Base-by-base conservation (phyloP, 2,797 vertebrate genomes). In the Xiphorhynchus erythropygius region DNA sequence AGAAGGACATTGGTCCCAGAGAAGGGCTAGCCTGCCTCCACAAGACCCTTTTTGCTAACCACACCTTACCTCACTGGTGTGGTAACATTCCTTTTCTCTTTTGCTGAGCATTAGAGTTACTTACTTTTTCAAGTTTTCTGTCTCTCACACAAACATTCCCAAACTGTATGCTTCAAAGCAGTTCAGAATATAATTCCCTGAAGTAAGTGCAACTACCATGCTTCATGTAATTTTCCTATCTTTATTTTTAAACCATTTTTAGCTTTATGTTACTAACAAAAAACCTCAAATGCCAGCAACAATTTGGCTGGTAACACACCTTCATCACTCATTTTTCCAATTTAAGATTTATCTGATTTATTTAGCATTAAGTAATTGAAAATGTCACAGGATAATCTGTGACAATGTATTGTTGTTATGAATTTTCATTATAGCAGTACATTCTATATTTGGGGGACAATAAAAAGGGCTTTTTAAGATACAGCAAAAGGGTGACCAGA, bases 261-360 rank as follows among this genome's bases (percentile, higher is more conserved):
- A 86, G 18, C 13, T 68, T 25, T 44, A 53, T 39, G 7, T 46
- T 63, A 74, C 5, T 13, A 22, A 53, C 7, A 57, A 55, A 73
- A 62, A 2, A 0, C 0, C 4, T 9, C 16, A 65, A 50, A 28
- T n/a, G 5, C 1, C 39, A 42, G 23, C 18, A 87, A 6, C 1
- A 21, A 49, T 49, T 68, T 81, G 16, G 3, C 37, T 89, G 15
- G 13, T 37, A 74, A 60, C 7, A 27, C 10, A 67, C 3, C 1
- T 68, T 75, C 2, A 4, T 32, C 18, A 55, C 1, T 81, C 5
- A 49, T 84, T 75, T 68, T 75, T 84, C 37, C 33, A 64, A 7
- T 63, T 21, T 39, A 19, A 25, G 4, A 62, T 57, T 85, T 46
- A 46, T 50, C 32, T 59, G n/a, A 65, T 70, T 68, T 77, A 50